Percentiles rank a stretch among this genome's conserved stretches.
Evolutionary conservation across 2,113 vertebrate species (phyloP).

Genomic region (Chloebia gouldiae): DNA sequence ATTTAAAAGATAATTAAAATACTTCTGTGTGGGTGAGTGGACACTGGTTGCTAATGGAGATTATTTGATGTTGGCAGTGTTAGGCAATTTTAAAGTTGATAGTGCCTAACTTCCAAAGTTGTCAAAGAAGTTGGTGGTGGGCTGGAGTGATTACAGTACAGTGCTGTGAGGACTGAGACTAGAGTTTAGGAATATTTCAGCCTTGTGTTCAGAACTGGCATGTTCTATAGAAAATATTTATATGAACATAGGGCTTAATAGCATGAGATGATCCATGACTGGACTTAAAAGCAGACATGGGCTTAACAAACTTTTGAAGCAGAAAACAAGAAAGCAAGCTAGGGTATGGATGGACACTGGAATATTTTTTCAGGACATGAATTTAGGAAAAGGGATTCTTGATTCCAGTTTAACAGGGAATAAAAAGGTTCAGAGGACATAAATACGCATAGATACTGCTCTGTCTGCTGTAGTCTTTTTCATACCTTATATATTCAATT

Average conservation of each 20-base stretch:
- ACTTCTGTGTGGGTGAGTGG: background rate
- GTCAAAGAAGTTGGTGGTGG: background rate
- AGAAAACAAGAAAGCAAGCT: background rate
- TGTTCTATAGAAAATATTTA: background rate
- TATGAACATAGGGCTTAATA: background rate
- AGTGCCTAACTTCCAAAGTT: background rate
- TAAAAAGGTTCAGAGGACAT: background rate
- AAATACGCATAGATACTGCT: background rate
- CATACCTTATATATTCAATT: background rate
- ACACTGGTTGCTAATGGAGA: background rate
- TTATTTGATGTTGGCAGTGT: background rate
- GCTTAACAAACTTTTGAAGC: background rate
- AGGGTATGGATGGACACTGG: background rate
- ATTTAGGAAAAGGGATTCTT: background rate
- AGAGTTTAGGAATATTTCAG: background rate
- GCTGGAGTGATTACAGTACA: background rate
- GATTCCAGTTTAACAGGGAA: background rate
- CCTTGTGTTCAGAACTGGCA: background rate
- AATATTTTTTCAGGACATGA: background rate
- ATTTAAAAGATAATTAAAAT: background rate
- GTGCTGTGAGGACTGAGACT: background rate
- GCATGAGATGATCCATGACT: background rate
- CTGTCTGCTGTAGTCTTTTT: background rate
- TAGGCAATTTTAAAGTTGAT: background rate
- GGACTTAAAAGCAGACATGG: background rate